Conservation (phyloP, 2,888 invertebrate species). For the Theretra japonica region DNA sequence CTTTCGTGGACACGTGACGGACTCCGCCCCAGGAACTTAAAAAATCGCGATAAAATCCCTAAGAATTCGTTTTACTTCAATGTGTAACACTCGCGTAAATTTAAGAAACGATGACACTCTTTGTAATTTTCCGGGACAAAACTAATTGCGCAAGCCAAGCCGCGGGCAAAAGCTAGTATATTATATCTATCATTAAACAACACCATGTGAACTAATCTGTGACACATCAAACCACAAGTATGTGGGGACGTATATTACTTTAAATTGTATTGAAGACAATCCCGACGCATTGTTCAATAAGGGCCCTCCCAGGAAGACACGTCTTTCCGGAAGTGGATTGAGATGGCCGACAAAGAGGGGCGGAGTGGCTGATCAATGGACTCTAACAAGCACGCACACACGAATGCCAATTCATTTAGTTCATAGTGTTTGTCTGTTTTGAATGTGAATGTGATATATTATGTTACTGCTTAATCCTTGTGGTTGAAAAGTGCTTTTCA, state of each 20-base stretch:
- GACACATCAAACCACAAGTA: constrained; percentile 18
- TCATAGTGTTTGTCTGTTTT: neutral
- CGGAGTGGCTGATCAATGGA: constrained; percentile 54
- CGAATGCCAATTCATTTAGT: constrained; percentile 43
- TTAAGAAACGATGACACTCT: too few relatives aligned
- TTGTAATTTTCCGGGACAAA: too few relatives aligned
- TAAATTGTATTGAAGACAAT: constrained; percentile 59
- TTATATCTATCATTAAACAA: neutral
- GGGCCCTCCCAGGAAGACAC: constrained; percentile 64
- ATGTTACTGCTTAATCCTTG: neutral
- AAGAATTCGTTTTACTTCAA: too few relatives aligned
- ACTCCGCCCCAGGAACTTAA: too few relatives aligned
- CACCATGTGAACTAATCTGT: neutral
- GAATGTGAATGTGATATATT: neutral
- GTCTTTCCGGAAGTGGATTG: constrained; percentile 34
- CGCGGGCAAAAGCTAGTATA: too few relatives aligned
- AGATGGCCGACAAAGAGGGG: constrained; percentile 49
- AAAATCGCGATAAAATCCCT: too few relatives aligned
- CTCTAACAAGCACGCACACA: constrained; percentile 47
- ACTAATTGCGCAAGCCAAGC: too few relatives aligned
- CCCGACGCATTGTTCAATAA: constrained; percentile 66
- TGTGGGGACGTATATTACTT: constrained; percentile 12
- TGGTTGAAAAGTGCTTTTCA: neutral
- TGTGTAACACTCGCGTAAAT: too few relatives aligned
- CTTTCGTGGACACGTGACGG: too few relatives aligned